phyloP scores from a whole-genome alignment of 2,888 invertebrate species.

The Choreutis nemorana region DNA sequence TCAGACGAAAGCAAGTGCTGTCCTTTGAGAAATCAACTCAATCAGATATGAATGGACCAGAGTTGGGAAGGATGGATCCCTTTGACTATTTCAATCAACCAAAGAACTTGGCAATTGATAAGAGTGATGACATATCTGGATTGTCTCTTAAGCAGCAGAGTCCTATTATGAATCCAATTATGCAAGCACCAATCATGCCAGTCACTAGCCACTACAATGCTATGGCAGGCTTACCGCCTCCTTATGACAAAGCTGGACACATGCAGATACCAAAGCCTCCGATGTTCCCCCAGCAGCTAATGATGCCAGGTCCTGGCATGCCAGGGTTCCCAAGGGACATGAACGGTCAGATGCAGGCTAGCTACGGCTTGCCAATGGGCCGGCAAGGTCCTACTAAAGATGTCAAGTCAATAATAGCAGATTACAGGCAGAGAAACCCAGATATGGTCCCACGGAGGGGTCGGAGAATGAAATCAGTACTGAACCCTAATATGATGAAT shows the following conservation, averaged over 20 bases:
- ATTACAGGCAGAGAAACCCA: conserved; percentile 79
- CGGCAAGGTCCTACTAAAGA: conserved; percentile 82
- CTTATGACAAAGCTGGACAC: conserved; percentile 52
- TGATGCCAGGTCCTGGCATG: conserved; percentile 44
- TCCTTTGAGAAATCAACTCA: conserved; percentile 51
- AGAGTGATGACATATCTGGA: conserved; percentile 57
- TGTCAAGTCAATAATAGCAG: conserved; percentile 83
- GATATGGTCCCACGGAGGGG: conserved; percentile 76
- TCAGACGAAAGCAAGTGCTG: conserved; percentile 73
- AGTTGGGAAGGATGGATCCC: conserved; percentile 41
- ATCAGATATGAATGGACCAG: conserved; percentile 44
- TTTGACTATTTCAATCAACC: conserved; percentile 51
- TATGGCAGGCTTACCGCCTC: conserved; percentile 48
- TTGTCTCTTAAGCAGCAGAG: conserved; percentile 45
- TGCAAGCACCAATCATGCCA: conserved; percentile 41
- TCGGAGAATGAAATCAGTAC: conserved; percentile 65
- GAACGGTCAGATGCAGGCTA: conserved; percentile 66
- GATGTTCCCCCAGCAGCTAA: conserved; percentile 43
- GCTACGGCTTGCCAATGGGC: conserved; percentile 64
- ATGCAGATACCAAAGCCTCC: conserved; percentile 56
- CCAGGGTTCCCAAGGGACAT: conserved; percentile 51
- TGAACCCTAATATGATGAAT: conserved; percentile 55
- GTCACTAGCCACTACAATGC: conserved; percentile 46
- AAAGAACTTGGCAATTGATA: conserved; percentile 52
- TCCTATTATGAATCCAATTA: conserved; percentile 32